A percentile compares a stretch with the other conserved stretches of the same genome.
Evolutionary conservation across 2,113 vertebrate species (phyloP).

Genomic region (Trochalopteron elliotii): DNA sequence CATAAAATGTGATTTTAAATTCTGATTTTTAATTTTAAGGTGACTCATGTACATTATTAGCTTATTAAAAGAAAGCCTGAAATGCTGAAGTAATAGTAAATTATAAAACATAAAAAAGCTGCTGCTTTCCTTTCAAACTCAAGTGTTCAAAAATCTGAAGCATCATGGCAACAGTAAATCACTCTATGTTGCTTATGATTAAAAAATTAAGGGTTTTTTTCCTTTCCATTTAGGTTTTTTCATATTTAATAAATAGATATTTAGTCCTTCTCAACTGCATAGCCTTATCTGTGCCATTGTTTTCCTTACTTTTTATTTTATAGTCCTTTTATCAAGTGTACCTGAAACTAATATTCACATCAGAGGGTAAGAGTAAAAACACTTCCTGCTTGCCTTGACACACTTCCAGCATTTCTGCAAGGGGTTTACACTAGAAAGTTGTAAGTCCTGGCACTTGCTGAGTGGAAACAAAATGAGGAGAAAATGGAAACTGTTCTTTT

Average conservation of each 20-base stretch:
- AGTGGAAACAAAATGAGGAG: not conserved
- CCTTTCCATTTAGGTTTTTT: not conserved
- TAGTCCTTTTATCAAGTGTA: not conserved
- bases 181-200: not conserved
- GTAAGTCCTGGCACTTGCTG: not conserved
- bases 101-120: constrained; percentile 24
- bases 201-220: not conserved
- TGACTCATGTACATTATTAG: constrained; percentile 26
- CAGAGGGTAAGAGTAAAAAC: not conserved
- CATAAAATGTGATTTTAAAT: constrained; percentile 47
- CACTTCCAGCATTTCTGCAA: not conserved
- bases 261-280: not conserved
- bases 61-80: not conserved
- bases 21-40: not conserved
- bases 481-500: not conserved
- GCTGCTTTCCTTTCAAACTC: constrained; percentile 9
- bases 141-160: constrained; percentile 27
- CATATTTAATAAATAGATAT: not conserved
- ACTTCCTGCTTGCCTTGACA: not conserved
- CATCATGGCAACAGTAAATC: constrained; percentile 1
- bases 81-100: constrained; percentile 58
- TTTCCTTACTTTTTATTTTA: not conserved
- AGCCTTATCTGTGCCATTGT: not conserved
- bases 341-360: not conserved
- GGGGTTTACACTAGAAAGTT: not conserved